phyloP scores from a whole-genome alignment of 2,113 vertebrate species.

The Pionites leucogaster region DNA sequence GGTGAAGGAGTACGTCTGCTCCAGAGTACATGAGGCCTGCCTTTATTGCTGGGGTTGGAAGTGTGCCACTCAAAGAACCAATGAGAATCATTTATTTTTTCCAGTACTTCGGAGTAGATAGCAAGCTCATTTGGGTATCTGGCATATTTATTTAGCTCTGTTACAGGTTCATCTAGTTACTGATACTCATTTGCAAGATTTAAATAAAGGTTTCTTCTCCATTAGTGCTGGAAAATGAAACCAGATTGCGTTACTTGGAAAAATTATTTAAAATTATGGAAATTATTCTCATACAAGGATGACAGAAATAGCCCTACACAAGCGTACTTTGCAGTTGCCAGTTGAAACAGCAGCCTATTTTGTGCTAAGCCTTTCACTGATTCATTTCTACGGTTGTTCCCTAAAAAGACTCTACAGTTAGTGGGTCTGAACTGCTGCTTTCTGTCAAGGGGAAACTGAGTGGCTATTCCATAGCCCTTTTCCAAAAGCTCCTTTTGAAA shows the following conservation, averaged over 20 bases:
- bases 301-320: slow-evolving; percentile 47
- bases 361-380: slow-evolving; percentile 16
- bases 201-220: background rate
- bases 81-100: background rate
- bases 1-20: background rate
- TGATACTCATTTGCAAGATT: background rate
- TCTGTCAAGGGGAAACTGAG: slow-evolving; percentile 28
- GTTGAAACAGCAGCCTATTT: slow-evolving; percentile 36
- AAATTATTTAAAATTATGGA: slow-evolving; percentile 16
- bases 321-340: background rate
- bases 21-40: background rate
- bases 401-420: slow-evolving; percentile 28
- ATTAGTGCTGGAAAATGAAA: slow-evolving; percentile 5
- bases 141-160: background rate
- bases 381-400: slow-evolving; percentile 8
- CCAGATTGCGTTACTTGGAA: slow-evolving; percentile 2
- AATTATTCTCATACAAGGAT: background rate
- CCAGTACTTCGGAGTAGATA: background rate
- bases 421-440: slow-evolving; percentile 33
- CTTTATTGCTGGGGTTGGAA: background rate
- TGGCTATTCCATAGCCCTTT: background rate
- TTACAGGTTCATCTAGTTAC: background rate
- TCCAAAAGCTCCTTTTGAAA: slow-evolving; percentile 29
- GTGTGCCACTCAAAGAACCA: background rate
- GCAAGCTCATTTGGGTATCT: background rate